Percentiles rank a stretch among this genome's conserved stretches.
Evolutionary conservation across 1,140 invertebrate species (phyloP).

Genomic region (Drosophila willistoni): DNA sequence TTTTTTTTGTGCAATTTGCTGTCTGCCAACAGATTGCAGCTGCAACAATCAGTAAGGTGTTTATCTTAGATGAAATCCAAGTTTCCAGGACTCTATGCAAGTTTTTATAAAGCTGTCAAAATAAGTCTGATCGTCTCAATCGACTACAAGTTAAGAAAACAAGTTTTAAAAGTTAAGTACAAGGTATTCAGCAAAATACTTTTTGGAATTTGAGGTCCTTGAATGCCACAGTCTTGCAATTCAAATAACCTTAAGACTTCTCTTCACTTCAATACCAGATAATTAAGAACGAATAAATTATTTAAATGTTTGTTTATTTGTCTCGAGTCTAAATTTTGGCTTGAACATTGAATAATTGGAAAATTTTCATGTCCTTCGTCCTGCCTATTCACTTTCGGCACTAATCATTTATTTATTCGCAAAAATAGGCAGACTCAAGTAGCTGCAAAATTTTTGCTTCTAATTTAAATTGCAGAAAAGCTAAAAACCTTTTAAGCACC

Average conservation of each 20-base stretch:
- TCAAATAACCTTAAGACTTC: background rate
- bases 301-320: background rate
- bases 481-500: constrained; percentile 5
- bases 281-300: background rate
- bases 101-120: background rate
- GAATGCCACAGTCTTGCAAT: background rate
- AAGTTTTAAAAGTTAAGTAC: no score
- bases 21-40: background rate
- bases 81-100: background rate
- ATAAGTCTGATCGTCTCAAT: background rate
- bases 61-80: background rate
- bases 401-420: constrained; percentile 10
- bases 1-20: background rate
- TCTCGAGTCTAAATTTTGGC: background rate
- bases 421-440: background rate
- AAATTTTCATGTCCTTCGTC: background rate
- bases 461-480: constrained; percentile 13
- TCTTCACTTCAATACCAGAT: background rate
- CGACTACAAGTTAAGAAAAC: no score
- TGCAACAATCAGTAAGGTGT: background rate
- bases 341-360: background rate
- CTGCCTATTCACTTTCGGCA: background rate
- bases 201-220: no score
- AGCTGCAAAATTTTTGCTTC: background rate
- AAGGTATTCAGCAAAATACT: no score